Conservation (phyloP, 2,888 invertebrate species). For the Petrolisthes cinctipes region DNA sequence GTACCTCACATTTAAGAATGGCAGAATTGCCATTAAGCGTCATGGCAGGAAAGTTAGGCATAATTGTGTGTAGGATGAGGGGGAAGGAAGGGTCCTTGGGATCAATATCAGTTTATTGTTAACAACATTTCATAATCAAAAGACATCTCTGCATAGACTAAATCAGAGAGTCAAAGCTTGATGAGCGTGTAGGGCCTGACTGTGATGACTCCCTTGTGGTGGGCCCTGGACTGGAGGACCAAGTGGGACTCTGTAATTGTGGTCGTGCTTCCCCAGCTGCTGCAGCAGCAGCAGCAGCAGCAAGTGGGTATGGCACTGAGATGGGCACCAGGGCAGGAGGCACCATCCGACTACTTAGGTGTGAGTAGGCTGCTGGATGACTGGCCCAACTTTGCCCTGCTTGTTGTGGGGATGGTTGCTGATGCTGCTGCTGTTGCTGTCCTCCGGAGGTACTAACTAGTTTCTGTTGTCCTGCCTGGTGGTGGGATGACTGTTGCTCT, state of each 20-base stretch:
- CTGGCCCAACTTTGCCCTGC: constrained; percentile 46
- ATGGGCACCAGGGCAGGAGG: constrained; percentile 55
- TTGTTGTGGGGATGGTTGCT: not conserved
- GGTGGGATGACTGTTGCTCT: constrained; percentile 26
- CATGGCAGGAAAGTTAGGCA: not conserved
- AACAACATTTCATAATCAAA: not conserved
- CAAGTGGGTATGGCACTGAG: constrained; percentile 39
- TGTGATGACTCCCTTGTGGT: constrained; percentile 22
- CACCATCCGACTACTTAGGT: constrained; percentile 44
- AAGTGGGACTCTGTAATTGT: constrained; percentile 31
- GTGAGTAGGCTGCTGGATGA: constrained; percentile 33
- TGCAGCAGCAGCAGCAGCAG: not conserved
- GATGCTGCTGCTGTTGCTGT: constrained; percentile 23
- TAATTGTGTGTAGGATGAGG: constrained; percentile 2
- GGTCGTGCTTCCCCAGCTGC: constrained; percentile 11
- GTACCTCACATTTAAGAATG: not conserved
- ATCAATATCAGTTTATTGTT: constrained; percentile 24
- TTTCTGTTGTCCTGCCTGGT: constrained; percentile 18
- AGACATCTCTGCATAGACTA: constrained; percentile 26
- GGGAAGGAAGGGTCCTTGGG: constrained; percentile 23
- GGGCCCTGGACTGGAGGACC: constrained; percentile 33
- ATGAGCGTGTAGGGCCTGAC: constrained; percentile 37
- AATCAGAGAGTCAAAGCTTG: constrained; percentile 55
- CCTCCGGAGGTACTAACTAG: not conserved
- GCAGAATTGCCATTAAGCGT: constrained; percentile 4